Percentiles rank a stretch among this genome's conserved stretches.
phyloP scores from a whole-genome alignment of 2,888 invertebrate species.

The Bimastos eiseni region DNA sequence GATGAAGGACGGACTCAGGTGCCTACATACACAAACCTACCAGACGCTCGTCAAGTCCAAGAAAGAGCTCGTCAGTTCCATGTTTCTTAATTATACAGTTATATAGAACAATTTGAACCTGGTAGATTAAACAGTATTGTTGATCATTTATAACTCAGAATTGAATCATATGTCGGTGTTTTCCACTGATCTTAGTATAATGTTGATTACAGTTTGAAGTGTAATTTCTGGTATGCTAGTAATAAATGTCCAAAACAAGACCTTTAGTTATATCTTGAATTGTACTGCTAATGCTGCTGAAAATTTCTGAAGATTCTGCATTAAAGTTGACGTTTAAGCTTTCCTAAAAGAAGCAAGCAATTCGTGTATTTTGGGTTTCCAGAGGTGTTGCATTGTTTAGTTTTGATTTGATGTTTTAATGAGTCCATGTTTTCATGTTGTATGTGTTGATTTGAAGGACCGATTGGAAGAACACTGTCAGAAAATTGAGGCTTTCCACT shows the following conservation, averaged over 20 bases:
- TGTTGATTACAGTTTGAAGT: neutral
- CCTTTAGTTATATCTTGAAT: too few relatives aligned
- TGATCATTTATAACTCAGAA: neutral
- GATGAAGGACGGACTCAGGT: conserved; percentile 53
- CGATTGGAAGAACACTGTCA: conserved; percentile 58
- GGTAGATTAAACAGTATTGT: neutral
- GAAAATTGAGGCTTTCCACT: conserved; percentile 60
- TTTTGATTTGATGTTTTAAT: neutral
- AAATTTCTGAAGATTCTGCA: neutral
- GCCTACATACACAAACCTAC: conserved; percentile 53
- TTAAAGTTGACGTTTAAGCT: neutral
- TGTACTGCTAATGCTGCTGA: neutral
- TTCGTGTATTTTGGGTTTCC: neutral
- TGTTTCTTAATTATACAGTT: neutral
- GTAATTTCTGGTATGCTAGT: too few relatives aligned
- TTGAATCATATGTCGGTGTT: too few relatives aligned
- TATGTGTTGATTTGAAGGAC: conserved; percentile 36
- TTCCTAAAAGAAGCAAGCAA: neutral
- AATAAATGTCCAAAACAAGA: too few relatives aligned
- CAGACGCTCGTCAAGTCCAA: conserved; percentile 56
- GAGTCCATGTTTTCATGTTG: neutral
- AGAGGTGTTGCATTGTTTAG: neutral
- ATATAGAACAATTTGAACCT: neutral
- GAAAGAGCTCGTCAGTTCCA: conserved; percentile 40
- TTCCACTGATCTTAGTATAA: neutral